Conservation (phyloP, 92 coral and sea anemone genomes). For the Anthopleura xanthogrammica region DNA sequence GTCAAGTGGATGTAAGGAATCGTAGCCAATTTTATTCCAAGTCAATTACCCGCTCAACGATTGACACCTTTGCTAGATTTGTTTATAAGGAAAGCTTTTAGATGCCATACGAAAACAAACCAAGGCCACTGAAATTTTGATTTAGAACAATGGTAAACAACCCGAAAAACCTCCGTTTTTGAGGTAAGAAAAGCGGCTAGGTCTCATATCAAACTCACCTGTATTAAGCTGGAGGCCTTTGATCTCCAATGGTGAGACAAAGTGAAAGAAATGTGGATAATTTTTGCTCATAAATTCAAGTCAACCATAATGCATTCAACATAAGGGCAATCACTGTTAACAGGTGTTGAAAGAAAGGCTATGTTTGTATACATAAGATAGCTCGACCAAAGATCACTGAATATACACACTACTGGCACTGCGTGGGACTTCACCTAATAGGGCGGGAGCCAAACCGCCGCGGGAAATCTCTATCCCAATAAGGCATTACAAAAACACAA, state of each 20-base stretch:
- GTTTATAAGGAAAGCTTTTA: constrained; percentile 4
- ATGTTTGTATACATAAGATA: neutral
- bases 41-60: neutral
- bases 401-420: neutral
- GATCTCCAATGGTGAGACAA: neutral
- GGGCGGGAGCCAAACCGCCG: too few species aligned
- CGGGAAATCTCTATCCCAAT: neutral
- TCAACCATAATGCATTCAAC: neutral
- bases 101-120: neutral
- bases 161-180: too few species aligned
- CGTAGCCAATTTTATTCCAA: neutral
- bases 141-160: neutral
- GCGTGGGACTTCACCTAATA: neutral
- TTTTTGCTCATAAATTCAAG: neutral
- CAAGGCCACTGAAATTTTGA: neutral
- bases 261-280: neutral
- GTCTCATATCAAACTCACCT: neutral
- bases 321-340: neutral
- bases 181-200: neutral
- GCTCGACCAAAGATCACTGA: neutral
- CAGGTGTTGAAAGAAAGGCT: neutral
- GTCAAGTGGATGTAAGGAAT: neutral
- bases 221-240: neutral
- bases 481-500: neutral
- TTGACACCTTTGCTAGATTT: neutral